phyloP scores from a whole-genome alignment of 2,113 vertebrate species.

The western clawed frog (Xenopus tropicalis) region DNA sequence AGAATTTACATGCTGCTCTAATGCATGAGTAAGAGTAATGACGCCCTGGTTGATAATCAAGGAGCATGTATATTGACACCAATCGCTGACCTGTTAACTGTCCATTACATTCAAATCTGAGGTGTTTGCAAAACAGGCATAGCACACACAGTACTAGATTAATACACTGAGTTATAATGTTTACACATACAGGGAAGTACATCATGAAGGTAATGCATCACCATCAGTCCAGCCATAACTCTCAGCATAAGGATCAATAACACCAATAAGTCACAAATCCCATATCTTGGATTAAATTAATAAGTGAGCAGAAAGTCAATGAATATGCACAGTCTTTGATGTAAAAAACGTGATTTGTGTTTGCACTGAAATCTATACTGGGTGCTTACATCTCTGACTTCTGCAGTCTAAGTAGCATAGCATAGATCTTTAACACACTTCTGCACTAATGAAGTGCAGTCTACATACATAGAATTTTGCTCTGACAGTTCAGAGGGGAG shows the following conservation, averaged over 20 bases:
- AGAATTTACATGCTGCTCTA: too few species aligned
- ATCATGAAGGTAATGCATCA: constrained; percentile 28
- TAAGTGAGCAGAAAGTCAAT: constrained; percentile 10
- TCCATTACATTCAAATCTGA: constrained; percentile 9
- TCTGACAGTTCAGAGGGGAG: too few species aligned
- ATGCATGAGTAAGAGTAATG: too few species aligned
- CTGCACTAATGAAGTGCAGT: too few species aligned
- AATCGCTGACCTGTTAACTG: neutral
- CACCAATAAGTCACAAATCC: constrained; percentile 24
- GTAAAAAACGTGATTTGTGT: neutral
- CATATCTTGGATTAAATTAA: constrained; percentile 30
- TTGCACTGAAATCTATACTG: neutral
- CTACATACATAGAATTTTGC: too few species aligned
- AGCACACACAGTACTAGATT: constrained; percentile 4
- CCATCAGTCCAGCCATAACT: constrained; percentile 19
- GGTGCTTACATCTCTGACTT: neutral
- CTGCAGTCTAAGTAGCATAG: neutral
- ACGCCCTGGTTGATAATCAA: neutral
- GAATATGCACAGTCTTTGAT: neutral
- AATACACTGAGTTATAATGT: constrained; percentile 24
- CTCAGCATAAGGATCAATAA: constrained; percentile 25
- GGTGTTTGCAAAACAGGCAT: neutral
- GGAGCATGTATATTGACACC: neutral
- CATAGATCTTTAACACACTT: too few species aligned
- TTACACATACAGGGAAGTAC: constrained; percentile 23